These are phyloP conservation scores for Delia radicum DNA, from an alignment of 1,140 invertebrate genomes.

Conservation along the genomic window DNA sequence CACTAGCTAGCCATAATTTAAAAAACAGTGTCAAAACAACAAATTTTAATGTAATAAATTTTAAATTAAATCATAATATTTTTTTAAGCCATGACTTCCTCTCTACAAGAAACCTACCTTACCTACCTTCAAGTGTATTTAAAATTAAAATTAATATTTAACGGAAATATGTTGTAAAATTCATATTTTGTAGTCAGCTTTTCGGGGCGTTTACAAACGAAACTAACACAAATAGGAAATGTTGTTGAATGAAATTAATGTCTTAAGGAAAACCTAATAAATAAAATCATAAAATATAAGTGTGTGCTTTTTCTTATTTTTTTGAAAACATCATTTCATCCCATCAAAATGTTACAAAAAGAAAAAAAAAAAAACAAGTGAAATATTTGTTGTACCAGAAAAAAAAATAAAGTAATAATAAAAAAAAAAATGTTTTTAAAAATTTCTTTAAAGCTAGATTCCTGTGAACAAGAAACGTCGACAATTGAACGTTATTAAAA, in stretches of 20 bases:
- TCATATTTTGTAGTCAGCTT: neutral
- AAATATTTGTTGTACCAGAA: no score
- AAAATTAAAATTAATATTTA: neutral
- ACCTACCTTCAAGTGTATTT: neutral
- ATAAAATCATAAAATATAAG: neutral
- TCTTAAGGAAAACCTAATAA: neutral
- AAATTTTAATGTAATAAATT: neutral
- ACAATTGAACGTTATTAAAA: constrained; percentile 16
- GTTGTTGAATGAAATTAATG: neutral
- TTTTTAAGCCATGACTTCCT: neutral
- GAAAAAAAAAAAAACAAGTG: neutral
- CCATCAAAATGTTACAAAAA: neutral
- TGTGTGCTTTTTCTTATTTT: constrained; percentile 24
- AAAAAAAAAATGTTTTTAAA: neutral
- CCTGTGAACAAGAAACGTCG: constrained; percentile 2
- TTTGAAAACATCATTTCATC: constrained; percentile 6
- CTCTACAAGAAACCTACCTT: neutral
- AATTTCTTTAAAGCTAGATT: constrained; percentile 14
- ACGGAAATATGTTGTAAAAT: neutral
- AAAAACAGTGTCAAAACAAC: neutral
- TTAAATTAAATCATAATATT: neutral
- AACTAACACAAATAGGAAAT: neutral
- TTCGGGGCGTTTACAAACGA: neutral
- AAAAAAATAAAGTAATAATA: neutral
- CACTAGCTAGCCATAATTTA: neutral